Percentiles rank a stretch among this genome's conserved stretches.
phyloP scores from a whole-genome alignment of 2,797 vertebrate genomes.

The Leptatherina wallacei region DNA sequence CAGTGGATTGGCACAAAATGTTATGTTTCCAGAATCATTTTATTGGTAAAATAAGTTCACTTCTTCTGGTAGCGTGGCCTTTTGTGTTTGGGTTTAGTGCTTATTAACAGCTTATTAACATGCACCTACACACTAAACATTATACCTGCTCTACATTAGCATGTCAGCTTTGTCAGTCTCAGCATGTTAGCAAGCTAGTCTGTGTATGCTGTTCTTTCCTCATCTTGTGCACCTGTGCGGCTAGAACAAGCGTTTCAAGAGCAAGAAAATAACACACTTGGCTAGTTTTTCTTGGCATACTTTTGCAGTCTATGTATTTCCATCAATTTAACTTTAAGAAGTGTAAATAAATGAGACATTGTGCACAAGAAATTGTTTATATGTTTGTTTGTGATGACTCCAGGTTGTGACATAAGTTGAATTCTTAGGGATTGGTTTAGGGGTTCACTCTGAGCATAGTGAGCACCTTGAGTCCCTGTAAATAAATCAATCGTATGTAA shows the following conservation, averaged over 20 bases:
- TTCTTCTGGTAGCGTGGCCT: neutral
- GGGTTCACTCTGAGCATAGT: too few species aligned
- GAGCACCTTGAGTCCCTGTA: too few species aligned
- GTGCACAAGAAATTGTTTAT: neutral
- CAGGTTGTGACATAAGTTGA: too few species aligned
- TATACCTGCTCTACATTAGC: neutral
- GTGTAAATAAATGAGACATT: neutral
- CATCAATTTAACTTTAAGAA: slow-evolving; percentile 9
- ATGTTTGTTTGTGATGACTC: too few species aligned
- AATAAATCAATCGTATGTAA: neutral
- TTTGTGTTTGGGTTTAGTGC: neutral
- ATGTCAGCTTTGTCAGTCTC: neutral
- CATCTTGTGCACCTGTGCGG: neutral
- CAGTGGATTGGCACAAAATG: neutral
- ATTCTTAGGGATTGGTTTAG: too few species aligned
- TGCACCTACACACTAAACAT: neutral
- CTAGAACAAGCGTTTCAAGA: neutral
- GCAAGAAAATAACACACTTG: neutral
- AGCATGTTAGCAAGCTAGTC: neutral
- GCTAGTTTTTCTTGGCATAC: neutral
- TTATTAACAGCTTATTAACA: neutral
- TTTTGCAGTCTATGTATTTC: neutral
- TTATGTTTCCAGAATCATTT: neutral
- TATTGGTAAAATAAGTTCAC: too few species aligned
- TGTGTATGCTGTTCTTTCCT: neutral